Evolutionary conservation across 2,797 vertebrate genomes (phyloP), one percentile per base, ranked within the genome.

Genomic region (Natrix natrix): DNA sequence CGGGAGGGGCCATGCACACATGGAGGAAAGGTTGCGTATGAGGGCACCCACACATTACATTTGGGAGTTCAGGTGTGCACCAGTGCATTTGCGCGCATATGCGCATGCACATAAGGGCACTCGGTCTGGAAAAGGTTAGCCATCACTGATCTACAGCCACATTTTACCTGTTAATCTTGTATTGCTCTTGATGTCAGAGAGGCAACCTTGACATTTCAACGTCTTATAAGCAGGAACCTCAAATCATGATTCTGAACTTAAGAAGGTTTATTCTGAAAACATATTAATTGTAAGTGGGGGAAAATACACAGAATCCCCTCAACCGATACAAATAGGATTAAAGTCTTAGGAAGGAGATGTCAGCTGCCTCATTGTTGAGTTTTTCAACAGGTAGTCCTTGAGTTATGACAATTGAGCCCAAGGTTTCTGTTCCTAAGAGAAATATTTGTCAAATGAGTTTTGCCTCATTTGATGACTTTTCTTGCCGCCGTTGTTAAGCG

Each of bases 351-450:
- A 6, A 90, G 32, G 7, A 43, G 37, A 43, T 5, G 61, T 86
- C 93, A 63, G 86, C 93, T 91, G 93, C 66, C 32, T 90, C 91
- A 20, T 37, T 93, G 26, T 93, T 93, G 22, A 63, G 66, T 59
- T 59, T 7, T 89, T 93, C 93, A 43, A 66, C 28, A 69, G 6
- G 13, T n/a, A 32, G 63, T 28, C 5, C 28, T n/a, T 12, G 13
- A 48, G 4, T 87, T 32, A 69, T 0, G 13, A 69, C 13, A 69
- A 13, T 13, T 5, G 63, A 66, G 4, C 28, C 63, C 28, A 66
- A n/a, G n/a, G 4, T 13, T n/a, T n/a, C 26, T 61, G 22, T 26
- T 61, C 22, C 60, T 61, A 10, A 61, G 8, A 26, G 60, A 61
- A 26, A 61, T 3, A 61, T 26, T 61, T 61, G 24, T 26, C 26